phyloP scores from a whole-genome alignment of 2,797 vertebrate genomes.

The Periparus ater region DNA sequence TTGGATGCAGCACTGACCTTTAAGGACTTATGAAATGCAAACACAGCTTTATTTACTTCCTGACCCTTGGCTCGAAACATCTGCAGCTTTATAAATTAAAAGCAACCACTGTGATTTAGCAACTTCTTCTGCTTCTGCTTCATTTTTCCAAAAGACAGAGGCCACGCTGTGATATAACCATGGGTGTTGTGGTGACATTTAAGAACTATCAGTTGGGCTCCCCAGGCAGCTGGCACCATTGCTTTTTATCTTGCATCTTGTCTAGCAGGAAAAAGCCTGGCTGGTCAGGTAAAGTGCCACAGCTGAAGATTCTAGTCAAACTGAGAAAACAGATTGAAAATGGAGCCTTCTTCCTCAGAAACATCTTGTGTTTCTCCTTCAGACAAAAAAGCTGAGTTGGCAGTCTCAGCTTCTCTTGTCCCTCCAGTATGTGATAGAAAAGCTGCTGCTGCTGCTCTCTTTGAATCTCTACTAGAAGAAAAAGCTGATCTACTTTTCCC shows the following conservation, averaged over 20 bases:
- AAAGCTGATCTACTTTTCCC: not conserved
- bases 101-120: not conserved
- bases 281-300: not conserved
- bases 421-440: not conserved
- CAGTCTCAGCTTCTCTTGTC: not conserved
- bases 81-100: not conserved
- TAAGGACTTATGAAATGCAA: not conserved
- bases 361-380: not conserved
- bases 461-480: slow-evolving; percentile 9
- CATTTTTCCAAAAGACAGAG: slow-evolving; percentile 19
- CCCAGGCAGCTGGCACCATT: not conserved
- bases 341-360: not conserved
- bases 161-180: not conserved
- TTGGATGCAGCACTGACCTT: not conserved
- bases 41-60: not conserved
- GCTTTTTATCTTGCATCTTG: not conserved
- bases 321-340: not conserved
- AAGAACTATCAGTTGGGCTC: not conserved
- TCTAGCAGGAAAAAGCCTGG: not conserved
- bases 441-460: not conserved
- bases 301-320: not conserved
- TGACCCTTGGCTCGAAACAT: not conserved
- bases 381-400: not conserved
- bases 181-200: not conserved
- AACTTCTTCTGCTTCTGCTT: not conserved